These are phyloP conservation scores for Nannoperca obscura DNA, from an alignment of 2,797 vertebrate species.

Conservation along the genomic window DNA sequence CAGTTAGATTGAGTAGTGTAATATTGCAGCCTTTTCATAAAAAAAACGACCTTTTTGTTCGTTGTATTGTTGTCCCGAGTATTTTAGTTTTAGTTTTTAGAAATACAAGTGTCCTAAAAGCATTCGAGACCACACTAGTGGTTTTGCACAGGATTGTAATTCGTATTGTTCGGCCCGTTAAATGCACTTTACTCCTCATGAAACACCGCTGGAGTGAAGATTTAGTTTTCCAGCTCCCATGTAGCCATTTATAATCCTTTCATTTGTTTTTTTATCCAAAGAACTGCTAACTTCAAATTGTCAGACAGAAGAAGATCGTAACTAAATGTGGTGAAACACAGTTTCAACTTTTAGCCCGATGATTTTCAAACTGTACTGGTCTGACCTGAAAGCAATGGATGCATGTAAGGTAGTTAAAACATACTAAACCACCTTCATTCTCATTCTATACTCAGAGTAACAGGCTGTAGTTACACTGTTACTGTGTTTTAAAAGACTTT, in stretches of 20 bases:
- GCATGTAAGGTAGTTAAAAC: neutral
- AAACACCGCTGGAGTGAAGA: no score
- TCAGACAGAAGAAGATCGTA: neutral
- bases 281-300: neutral
- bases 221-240: neutral
- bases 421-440: neutral
- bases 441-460: neutral
- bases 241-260: neutral
- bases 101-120: neutral
- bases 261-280: no score
- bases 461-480: neutral
- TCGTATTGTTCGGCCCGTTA: neutral
- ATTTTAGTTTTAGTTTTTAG: neutral
- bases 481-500: slow-evolving; percentile 2
- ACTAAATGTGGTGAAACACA: neutral
- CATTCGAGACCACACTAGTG: neutral
- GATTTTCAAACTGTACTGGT: neutral
- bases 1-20: neutral
- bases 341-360: neutral
- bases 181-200: neutral
- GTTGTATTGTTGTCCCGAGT: neutral
- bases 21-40: neutral
- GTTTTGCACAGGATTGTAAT: neutral
- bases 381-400: neutral
- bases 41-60: neutral